Conservation (phyloP, 1,140 invertebrate genomes). For the Drosophila nasuta region DNA sequence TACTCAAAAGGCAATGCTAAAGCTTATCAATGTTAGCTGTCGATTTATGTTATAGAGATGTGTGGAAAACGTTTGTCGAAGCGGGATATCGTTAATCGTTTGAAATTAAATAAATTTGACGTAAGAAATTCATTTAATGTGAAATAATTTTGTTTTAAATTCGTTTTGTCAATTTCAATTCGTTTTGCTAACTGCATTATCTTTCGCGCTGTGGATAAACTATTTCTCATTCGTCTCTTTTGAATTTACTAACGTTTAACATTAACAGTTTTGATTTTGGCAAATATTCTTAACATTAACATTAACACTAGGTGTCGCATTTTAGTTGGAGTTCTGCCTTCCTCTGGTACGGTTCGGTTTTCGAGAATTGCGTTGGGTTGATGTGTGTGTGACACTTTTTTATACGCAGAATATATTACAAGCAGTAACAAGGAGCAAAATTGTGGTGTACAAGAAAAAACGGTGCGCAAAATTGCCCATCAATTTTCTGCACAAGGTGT, state of each 20-base stretch:
- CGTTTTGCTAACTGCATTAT: neutral
- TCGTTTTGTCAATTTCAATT: neutral
- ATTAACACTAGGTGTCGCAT: constrained; percentile 18
- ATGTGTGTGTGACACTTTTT: constrained; percentile 45
- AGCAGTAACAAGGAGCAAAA: constrained; percentile 23
- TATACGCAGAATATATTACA: constrained; percentile 61
- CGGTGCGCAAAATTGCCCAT: constrained; percentile 20
- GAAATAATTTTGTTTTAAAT: neutral
- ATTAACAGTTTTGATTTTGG: constrained; percentile 24
- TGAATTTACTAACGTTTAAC: constrained; percentile 7
- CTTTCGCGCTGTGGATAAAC: neutral
- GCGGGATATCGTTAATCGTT: constrained; percentile 9
- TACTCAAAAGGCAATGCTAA: neutral
- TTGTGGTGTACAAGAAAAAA: constrained; percentile 49
- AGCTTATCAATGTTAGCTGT: neutral
- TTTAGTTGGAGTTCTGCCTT: constrained; percentile 58
- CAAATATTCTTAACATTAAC: constrained; percentile 19
- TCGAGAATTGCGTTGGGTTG: constrained; percentile 8
- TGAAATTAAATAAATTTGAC: neutral
- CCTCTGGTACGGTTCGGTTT: constrained; percentile 39
- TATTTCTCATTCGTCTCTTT: neutral
- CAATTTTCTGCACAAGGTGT: constrained; percentile 29
- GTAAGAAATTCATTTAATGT: neutral
- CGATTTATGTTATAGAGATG: constrained; percentile 11
- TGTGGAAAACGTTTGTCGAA: neutral